Evolutionary conservation across 2,888 invertebrate genomes (phyloP).

Genomic region (Mythimna ferrago): DNA sequence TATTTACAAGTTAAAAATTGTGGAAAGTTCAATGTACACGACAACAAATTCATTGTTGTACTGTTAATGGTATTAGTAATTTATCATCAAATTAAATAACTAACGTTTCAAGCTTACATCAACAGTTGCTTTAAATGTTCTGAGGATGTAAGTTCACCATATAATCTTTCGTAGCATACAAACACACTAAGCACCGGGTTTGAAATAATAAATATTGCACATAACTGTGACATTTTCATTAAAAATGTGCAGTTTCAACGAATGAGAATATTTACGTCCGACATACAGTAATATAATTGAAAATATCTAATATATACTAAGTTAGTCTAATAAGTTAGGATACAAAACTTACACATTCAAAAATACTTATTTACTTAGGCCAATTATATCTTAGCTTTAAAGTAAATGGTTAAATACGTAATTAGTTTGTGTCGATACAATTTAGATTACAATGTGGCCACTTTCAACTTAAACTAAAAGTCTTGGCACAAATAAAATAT

Average conservation of each 20-base stretch:
- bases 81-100: constrained; percentile 60
- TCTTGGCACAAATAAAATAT: constrained; percentile 89
- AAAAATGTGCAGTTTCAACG: constrained; percentile 73
- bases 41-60: constrained; percentile 66
- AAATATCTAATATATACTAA: constrained; percentile 71
- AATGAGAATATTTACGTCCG: constrained; percentile 72
- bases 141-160: constrained; percentile 77
- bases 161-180: constrained; percentile 66
- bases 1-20: constrained; percentile 79
- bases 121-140: constrained; percentile 82
- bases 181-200: constrained; percentile 82
- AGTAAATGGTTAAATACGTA: constrained; percentile 76
- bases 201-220: constrained; percentile 82
- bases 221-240: constrained; percentile 68
- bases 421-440: constrained; percentile 70
- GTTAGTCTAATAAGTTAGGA: constrained; percentile 78
- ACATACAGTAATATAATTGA: constrained; percentile 64
- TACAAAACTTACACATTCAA: constrained; percentile 85
- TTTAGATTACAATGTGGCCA: constrained; percentile 74
- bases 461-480: constrained; percentile 79
- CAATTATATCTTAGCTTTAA: constrained; percentile 80
- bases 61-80: constrained; percentile 62
- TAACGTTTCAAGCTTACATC: constrained; percentile 74
- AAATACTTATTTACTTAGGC: constrained; percentile 88
- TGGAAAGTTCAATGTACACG: constrained; percentile 74